Evolutionary conservation across 1,140 invertebrate species (phyloP), one percentile per base, ranked within the genome.

Genomic region (Drosophila obscura): DNA sequence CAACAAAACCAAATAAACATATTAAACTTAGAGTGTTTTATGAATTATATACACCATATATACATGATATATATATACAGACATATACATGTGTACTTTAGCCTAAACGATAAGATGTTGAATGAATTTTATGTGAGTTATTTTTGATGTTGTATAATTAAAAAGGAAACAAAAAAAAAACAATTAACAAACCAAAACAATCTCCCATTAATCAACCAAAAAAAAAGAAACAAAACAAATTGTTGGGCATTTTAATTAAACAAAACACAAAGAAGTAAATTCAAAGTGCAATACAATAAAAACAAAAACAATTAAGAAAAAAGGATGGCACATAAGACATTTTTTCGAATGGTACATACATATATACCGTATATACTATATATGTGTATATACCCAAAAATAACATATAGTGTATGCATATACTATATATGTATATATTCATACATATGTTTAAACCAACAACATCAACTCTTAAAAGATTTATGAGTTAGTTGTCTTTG

Each of bases 61-160:
- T 80, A 80, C 57, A 74, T 22, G 19, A 51, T 39, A 65, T 64
- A 44, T 68, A 69, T 19, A 75, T 49, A 63, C 41, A 50, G 58
- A 71, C 62, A 75, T 60, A 73, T 46, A 79, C 58, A 61, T 63
- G 63, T 78, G 58, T 52, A 58, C 22, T 55, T 46, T 73, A 73
- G 51, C 55, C 46, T 76, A 73, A 62, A 51, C 44, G 19, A 73
- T 81, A 87, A 87, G 74, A 78, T 87, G 81, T 85, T 85, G 74
- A 85, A 80, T 77, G 51, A 87, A 87, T 81, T 85, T 81, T 81
- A 87, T 87, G 81, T 85, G 81, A 85, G 69, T 87, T 85, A 81
- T 78, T 87, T 77, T 81, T 81, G 82, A 85, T 81, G 81, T 84
- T 84, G 73, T 81, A 85, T 73, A 85, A 68, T 84, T 85, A 66